Evolutionary conservation across 2,888 invertebrate species (phyloP).

Genomic region (Spilarctia lutea): DNA sequence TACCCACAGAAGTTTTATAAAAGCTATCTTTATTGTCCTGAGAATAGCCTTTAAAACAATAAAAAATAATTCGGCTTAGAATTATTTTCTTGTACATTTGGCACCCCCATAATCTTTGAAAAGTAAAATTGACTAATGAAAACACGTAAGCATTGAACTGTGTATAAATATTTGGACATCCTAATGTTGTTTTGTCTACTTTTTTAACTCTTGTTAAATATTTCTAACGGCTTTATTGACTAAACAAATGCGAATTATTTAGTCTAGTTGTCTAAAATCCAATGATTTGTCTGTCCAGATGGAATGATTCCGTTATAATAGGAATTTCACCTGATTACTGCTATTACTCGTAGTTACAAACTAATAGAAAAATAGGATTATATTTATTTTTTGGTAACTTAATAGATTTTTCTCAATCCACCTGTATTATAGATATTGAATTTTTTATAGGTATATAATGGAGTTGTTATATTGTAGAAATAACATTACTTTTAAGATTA

Average conservation of each 20-base stretch:
- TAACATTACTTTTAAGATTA: too few relatives aligned
- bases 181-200: constrained; percentile 9
- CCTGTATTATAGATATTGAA: background rate
- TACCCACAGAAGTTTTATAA: background rate
- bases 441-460: too few relatives aligned
- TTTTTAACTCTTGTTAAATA: constrained; percentile 14
- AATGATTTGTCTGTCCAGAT: constrained; percentile 4
- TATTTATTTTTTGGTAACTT: background rate
- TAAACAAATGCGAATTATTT: constrained; percentile 24
- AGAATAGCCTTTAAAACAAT: background rate
- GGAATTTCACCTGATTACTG: background rate
- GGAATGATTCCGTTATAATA: constrained; percentile 8
- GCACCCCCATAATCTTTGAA: background rate
- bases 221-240: constrained; percentile 22
- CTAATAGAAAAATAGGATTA: too few relatives aligned
- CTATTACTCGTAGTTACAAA: background rate
- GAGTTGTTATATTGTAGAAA: too few relatives aligned
- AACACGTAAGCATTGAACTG: constrained; percentile 1
- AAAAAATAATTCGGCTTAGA: background rate
- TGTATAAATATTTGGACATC: constrained; percentile 23
- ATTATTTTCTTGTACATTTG: background rate
- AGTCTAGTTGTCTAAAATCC: constrained; percentile 20
- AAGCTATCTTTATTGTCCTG: background rate
- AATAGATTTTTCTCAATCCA: background rate
- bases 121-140: constrained; percentile 10